Base-by-base conservation (phyloP, 2,113 vertebrate species). In the Porphyrio hochstetteri region DNA sequence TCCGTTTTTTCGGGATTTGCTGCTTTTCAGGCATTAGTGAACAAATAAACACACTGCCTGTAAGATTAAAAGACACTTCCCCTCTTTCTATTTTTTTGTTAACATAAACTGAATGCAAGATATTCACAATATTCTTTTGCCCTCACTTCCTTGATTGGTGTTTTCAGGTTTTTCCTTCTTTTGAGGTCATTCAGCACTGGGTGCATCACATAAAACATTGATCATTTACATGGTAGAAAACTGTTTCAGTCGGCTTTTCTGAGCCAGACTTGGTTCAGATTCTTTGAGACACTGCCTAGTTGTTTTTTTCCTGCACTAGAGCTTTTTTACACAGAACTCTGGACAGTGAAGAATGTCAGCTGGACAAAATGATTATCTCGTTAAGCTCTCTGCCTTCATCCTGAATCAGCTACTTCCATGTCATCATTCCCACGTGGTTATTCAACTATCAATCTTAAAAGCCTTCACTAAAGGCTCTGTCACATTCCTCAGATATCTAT, bases 331-430 rank as follows among this genome's bases (percentile, higher is more conserved):
- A 90, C 38, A 76, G 42, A 88, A 88, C 78, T 52, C 28, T 68
- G 72, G 72, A 92, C 6, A 3, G 42, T 27, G 72, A 25, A 86
- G 60, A 78, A 86, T 91, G 77, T 91, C 74, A 93, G 48, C 33
- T 80, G 56, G 42, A 63, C 75, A 80, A 95, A 95, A 93, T 52
- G 5, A 93, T 90, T 33, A 67, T 67, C 56, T 70, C 86, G 63
- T 85, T 95, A 90, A 95, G 56, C 48, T 60, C 77, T 59, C 74
- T 91, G 65, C 81, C 65, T 92, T 94, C 89, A 86, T 42, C 28
- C 83, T 84, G 42, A 78, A 95, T 95, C 80, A 93, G 18, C 29
- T 88, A 55, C 53, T 86, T 94, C 72, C 56, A 10, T 75, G 53
- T 75, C 69, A 86, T 56, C 52, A 53, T 71, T 95, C 69, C 60